phyloP scores from a whole-genome alignment of 2,888 invertebrate genomes.

The Drosophila ezoana region DNA sequence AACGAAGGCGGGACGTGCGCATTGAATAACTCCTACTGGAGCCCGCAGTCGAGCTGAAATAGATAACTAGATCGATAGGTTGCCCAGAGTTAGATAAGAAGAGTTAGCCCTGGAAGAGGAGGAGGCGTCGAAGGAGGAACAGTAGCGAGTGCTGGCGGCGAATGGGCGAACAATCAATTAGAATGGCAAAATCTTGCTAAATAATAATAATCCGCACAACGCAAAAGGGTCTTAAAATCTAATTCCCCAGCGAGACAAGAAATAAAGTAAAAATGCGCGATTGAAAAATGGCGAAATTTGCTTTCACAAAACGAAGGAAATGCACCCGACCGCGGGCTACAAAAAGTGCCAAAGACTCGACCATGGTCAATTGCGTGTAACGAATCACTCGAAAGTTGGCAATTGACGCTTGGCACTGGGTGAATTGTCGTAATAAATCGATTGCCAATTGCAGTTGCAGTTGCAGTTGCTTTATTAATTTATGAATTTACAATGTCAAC shows the following conservation, averaged over 20 bases:
- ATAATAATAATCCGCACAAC: conserved; percentile 76
- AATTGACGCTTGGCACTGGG: conserved; percentile 13
- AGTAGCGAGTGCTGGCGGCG: conserved; percentile 14
- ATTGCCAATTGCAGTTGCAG: conserved; percentile 52
- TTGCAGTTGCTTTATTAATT: conserved; percentile 60
- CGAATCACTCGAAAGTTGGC: conserved; percentile 24
- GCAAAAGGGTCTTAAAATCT: conserved; percentile 76
- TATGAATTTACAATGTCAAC: conserved; percentile 73
- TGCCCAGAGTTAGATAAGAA: conserved; percentile 63
- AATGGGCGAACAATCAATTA: conserved; percentile 77
- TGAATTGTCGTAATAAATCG: conserved; percentile 56
- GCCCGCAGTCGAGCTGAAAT: conserved; percentile 45
- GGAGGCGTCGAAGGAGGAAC: conserved; percentile 1
- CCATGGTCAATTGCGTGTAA: conserved; percentile 26
- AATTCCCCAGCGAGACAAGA: conserved; percentile 63
- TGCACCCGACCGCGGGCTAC: conserved; percentile 32
- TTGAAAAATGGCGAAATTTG: conserved; percentile 45
- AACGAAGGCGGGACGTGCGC: conserved; percentile 19
- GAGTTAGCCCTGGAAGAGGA: conserved; percentile 4
- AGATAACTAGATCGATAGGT: conserved; percentile 77
- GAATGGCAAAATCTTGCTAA: conserved; percentile 75
- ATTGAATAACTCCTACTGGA: conserved; percentile 61
- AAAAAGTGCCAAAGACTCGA: conserved; percentile 31
- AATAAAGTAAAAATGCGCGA: conserved; percentile 37
- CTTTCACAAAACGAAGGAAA: conserved; percentile 23